These are phyloP conservation scores for Plectus sambesii DNA, from an alignment of 1,140 invertebrate genomes.

Conservation along the genomic window DNA sequence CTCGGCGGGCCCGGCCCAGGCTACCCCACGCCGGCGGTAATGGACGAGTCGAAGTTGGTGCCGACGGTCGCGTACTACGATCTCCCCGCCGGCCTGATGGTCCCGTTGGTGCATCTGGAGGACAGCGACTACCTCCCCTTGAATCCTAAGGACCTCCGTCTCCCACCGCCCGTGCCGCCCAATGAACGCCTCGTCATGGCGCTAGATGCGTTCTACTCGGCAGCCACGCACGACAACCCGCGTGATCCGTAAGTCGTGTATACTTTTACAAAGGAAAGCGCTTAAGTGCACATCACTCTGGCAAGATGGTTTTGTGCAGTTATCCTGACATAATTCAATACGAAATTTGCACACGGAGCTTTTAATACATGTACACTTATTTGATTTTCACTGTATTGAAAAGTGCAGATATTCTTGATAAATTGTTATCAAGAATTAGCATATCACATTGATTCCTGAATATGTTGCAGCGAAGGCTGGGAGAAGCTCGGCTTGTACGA, in stretches of 20 bases:
- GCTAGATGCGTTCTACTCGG: slow-evolving; percentile 84
- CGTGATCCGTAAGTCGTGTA: slow-evolving; percentile 65
- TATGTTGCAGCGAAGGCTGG: too few species aligned
- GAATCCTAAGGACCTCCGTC: slow-evolving; percentile 72
- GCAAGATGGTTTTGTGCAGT: slow-evolving; percentile 45
- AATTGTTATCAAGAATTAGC: too few species aligned
- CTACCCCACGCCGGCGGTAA: too few species aligned
- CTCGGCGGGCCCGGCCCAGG: too few species aligned
- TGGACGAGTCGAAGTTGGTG: neutral
- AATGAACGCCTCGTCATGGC: slow-evolving; percentile 77
- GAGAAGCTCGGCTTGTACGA: too few species aligned
- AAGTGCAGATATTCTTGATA: too few species aligned
- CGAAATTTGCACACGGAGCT: slow-evolving; percentile 53
- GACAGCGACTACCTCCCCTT: slow-evolving; percentile 77
- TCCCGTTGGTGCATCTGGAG: slow-evolving; percentile 80
- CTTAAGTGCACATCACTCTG: too few species aligned
- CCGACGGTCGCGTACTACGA: slow-evolving; percentile 89
- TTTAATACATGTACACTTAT: too few species aligned
- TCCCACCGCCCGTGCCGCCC: slow-evolving; percentile 82
- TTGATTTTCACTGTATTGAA: too few species aligned
- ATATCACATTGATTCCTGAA: too few species aligned
- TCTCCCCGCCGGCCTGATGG: slow-evolving; percentile 85
- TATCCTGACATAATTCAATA: slow-evolving; percentile 48
- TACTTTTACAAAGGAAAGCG: slow-evolving; percentile 46
- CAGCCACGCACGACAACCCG: slow-evolving; percentile 79